Evolutionary conservation across 2,797 vertebrate species (phyloP).

Genomic region (Cossypha heuglini): DNA sequence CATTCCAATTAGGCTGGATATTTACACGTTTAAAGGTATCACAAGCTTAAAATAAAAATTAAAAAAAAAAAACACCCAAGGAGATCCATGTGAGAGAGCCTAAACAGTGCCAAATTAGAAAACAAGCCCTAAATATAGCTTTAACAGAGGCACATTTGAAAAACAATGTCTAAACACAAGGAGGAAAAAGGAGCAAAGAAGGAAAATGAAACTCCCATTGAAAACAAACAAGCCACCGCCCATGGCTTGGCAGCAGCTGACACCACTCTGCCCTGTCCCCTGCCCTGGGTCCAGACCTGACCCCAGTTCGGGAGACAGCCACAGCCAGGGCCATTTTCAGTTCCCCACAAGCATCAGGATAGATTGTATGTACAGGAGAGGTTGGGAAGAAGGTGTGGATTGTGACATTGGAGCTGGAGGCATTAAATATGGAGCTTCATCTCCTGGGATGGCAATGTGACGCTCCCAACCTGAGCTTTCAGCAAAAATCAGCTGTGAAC

Average conservation of each 20-base stretch:
- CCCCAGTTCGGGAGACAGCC: rapidly evolving
- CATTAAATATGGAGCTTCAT: not conserved
- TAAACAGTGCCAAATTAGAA: conserved; percentile 37
- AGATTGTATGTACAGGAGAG: rapidly evolving
- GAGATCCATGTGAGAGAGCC: conserved; percentile 6
- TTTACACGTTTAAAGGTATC: conserved; percentile 69
- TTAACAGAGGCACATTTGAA: not conserved
- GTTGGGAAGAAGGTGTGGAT: not conserved
- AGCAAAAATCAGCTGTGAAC: not conserved
- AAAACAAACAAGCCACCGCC: not conserved
- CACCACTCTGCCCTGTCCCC: rapidly evolving
- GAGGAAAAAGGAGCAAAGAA: not conserved
- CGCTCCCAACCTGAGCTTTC: not conserved
- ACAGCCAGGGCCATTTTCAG: not conserved
- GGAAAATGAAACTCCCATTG: not conserved
- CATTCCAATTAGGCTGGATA: conserved; percentile 76
- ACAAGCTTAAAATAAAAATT: conserved; percentile 20
- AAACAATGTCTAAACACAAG: conserved; percentile 2
- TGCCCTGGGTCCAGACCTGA: rapidly evolving
- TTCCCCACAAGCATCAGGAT: rapidly evolving
- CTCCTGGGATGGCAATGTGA: not conserved
- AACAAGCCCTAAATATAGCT: conserved; percentile 47
- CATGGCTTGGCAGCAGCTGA: rapidly evolving
- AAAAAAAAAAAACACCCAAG: not conserved
- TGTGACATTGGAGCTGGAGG: not conserved